phyloP scores from a whole-genome alignment of 1,140 invertebrate genomes.

The Ridgeia piscesae region DNA sequence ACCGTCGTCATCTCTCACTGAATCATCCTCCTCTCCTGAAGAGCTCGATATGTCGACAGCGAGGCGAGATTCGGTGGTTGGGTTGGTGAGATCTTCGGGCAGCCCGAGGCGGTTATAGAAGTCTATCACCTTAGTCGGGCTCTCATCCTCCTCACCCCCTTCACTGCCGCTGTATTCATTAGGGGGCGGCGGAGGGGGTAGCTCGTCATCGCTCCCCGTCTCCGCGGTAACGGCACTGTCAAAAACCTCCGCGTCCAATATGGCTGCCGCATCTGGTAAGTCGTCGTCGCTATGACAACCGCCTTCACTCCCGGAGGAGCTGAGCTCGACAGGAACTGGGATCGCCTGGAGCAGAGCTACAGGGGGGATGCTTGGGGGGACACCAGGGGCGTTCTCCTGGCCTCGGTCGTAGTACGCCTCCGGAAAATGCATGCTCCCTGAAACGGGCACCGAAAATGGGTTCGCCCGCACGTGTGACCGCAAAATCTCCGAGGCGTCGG shows the following conservation, averaged over 20 bases:
- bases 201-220: constrained; percentile 6
- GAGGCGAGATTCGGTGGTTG: background rate
- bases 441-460: constrained; percentile 17
- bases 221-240: background rate
- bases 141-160: background rate
- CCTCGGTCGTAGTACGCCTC: background rate
- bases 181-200: constrained; percentile 4
- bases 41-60: background rate
- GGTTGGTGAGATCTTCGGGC: background rate
- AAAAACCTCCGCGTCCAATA: constrained; percentile 17
- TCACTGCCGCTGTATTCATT: constrained; percentile 5
- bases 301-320: background rate
- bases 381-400: background rate
- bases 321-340: background rate
- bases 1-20: background rate
- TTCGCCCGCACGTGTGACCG: background rate
- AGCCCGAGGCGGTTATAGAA: constrained; percentile 14
- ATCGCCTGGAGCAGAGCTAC: background rate
- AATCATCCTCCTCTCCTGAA: background rate
- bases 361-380: background rate
- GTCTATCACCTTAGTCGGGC: background rate
- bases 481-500: background rate
- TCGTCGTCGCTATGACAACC: constrained; percentile 11
- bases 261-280: constrained; percentile 10
- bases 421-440: background rate